phyloP scores from a whole-genome alignment of 2,797 vertebrate species.

The Acanthurus lineatus region DNA sequence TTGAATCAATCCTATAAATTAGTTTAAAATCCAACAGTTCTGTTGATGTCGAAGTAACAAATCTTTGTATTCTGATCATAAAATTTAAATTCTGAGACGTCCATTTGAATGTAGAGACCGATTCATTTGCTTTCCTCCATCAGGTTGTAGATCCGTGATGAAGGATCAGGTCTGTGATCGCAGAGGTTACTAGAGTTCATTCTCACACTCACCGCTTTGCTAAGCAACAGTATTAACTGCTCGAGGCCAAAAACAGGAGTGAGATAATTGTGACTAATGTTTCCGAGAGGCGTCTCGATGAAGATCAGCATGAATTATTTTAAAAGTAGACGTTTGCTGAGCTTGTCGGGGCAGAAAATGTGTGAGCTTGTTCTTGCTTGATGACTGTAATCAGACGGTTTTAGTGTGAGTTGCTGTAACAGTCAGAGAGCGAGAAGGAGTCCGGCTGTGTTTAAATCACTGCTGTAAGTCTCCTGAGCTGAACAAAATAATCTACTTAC shows the following conservation, averaged over 20 bases:
- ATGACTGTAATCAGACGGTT: not conserved
- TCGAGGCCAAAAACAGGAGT: constrained; percentile 21
- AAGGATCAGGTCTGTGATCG: not conserved
- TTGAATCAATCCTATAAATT: not conserved
- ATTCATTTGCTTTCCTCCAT: not conserved
- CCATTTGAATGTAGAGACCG: too few species aligned
- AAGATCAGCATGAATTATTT: constrained; percentile 7
- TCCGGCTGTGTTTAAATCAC: constrained; percentile 32
- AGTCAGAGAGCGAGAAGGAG: not conserved
- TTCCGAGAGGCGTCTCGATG: not conserved
- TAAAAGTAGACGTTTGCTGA: not conserved
- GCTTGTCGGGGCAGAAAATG: not conserved
- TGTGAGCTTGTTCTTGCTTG: not conserved
- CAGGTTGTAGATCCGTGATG: not conserved
- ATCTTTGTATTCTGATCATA: not conserved
- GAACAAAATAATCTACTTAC: constrained; percentile 44
- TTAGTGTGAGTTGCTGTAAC: constrained; percentile 9
- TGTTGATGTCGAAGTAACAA: not conserved
- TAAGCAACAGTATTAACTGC: constrained; percentile 12
- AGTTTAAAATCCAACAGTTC: too few species aligned
- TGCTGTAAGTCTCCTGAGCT: constrained; percentile 14
- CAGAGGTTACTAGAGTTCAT: constrained; percentile 46
- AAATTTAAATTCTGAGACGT: too few species aligned
- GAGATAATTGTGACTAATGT: constrained; percentile 11
- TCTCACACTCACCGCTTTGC: constrained; percentile 5